Evolutionary conservation across 2,888 invertebrate species (phyloP).

Genomic region (Dynastes tityus): DNA sequence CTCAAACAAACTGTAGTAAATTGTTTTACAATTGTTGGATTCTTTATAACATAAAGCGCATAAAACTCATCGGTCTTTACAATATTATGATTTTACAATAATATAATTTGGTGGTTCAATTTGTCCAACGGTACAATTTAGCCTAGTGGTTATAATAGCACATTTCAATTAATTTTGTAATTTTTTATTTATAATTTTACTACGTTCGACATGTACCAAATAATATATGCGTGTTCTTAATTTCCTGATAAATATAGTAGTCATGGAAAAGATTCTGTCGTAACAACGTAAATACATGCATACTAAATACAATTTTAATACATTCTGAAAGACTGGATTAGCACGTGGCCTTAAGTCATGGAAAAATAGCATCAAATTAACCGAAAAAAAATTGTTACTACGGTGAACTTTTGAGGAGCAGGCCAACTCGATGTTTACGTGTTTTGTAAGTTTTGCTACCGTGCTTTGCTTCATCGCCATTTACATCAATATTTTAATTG

Average conservation of each 20-base stretch:
- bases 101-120: no score
- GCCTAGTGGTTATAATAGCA: no score
- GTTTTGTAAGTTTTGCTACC: slow-evolving; percentile 41
- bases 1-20: no score
- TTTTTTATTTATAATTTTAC: no score
- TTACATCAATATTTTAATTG: slow-evolving; percentile 52
- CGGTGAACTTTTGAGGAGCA: slow-evolving; percentile 23
- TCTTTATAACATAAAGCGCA: no score
- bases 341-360: slow-evolving; percentile 4
- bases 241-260: neutral
- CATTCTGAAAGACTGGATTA: neutral
- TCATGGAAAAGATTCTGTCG: neutral
- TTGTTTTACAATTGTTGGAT: no score
- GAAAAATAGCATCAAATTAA: slow-evolving; percentile 37
- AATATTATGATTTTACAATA: no score
- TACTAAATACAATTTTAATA: neutral
- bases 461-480: slow-evolving; percentile 37
- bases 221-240: neutral
- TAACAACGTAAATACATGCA: slow-evolving; percentile 7
- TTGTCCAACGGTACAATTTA: no score
- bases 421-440: slow-evolving; percentile 38
- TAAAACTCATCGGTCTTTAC: no score
- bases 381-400: slow-evolving; percentile 6
- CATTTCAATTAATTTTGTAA: no score
- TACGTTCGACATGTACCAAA: no score